Conservation (phyloP, 2,888 invertebrate genomes). For the Dusona sp. region DNA sequence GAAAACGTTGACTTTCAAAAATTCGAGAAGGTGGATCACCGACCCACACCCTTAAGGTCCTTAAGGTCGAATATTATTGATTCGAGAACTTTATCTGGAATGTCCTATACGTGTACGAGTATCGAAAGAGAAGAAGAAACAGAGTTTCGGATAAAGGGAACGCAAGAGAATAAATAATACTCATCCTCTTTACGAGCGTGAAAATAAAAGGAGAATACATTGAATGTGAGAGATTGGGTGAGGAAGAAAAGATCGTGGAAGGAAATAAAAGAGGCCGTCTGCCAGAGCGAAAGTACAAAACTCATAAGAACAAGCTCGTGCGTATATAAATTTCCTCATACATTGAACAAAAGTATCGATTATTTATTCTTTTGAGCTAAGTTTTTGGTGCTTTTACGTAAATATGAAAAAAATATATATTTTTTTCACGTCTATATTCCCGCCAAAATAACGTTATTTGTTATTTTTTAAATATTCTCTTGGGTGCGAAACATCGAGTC, state of each 20-base stretch:
- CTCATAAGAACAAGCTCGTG: constrained; percentile 21
- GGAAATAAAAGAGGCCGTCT: constrained; percentile 52
- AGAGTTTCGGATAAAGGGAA: neutral
- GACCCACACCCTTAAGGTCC: too few species aligned
- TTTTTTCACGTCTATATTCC: constrained; percentile 23
- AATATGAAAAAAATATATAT: neutral
- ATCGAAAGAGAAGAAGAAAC: constrained; percentile 5
- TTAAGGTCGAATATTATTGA: neutral
- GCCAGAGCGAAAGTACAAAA: constrained; percentile 57
- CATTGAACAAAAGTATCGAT: neutral
- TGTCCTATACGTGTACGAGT: neutral
- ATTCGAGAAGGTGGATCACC: too few species aligned
- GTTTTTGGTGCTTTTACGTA: neutral
- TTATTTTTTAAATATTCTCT: constrained; percentile 2
- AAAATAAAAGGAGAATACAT: constrained; percentile 57
- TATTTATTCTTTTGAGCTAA: neutral
- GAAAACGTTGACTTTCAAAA: too few species aligned
- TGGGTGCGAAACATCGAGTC: constrained; percentile 9
- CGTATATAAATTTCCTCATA: constrained; percentile 49
- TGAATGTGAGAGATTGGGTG: constrained; percentile 38
- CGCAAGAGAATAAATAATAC: constrained; percentile 20
- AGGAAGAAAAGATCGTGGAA: constrained; percentile 37
- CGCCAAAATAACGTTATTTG: constrained; percentile 31
- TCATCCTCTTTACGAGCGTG: constrained; percentile 57
- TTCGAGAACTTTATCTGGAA: neutral